Conservation (phyloP, 2,113 vertebrate species). For the Sander lucioperca region DNA sequence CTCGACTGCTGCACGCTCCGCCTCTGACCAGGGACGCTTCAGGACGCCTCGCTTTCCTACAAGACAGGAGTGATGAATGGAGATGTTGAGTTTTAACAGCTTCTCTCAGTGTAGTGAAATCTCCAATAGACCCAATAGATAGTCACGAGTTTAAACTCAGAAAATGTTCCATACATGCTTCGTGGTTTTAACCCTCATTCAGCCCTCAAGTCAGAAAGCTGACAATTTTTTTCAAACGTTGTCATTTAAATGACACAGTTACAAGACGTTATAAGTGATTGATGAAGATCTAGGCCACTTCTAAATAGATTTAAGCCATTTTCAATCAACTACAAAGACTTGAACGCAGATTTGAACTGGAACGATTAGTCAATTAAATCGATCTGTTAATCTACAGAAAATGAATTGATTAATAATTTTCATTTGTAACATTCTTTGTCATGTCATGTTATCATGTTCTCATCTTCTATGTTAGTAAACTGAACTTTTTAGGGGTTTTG, state of each 20-base stretch:
- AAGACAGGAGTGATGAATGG: neutral
- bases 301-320: constrained; percentile 12
- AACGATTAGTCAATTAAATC: too few relatives aligned
- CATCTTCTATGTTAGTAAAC: too few relatives aligned
- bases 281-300: constrained; percentile 14
- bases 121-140: too few relatives aligned
- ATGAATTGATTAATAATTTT: too few relatives aligned
- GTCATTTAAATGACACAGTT: constrained; percentile 3
- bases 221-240: neutral
- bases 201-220: neutral
- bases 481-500: too few relatives aligned
- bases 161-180: neutral
- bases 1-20: constrained; percentile 83
- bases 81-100: neutral
- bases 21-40: constrained; percentile 87
- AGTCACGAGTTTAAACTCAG: neutral
- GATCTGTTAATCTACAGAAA: too few relatives aligned
- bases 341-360: too few relatives aligned
- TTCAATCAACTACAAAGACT: neutral
- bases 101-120: neutral
- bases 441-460: neutral
- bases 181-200: neutral
- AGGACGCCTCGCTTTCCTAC: constrained; percentile 86
- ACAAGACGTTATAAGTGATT: neutral
- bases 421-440: neutral